Evolutionary conservation across 2,797 vertebrate genomes (phyloP).

Genomic region (Danio aesculapii): DNA sequence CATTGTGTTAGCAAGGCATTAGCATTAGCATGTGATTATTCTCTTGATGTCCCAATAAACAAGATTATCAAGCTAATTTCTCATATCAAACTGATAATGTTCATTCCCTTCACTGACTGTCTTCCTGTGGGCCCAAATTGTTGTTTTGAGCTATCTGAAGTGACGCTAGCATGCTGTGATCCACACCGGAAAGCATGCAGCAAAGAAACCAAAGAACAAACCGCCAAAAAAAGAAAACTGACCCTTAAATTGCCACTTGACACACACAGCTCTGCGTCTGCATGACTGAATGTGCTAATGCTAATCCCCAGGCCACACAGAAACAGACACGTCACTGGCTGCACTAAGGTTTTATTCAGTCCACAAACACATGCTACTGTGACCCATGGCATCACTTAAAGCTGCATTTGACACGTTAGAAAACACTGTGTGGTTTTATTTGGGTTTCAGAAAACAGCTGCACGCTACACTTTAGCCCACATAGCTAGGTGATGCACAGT

Average conservation of each 20-base stretch:
- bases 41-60: not conserved
- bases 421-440: not conserved
- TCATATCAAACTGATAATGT: constrained; percentile 13
- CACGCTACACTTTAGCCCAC: not conserved
- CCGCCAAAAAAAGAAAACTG: not conserved
- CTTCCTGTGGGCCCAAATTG: not conserved
- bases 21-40: too few species aligned
- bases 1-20: too few species aligned
- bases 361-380: not conserved
- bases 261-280: not conserved
- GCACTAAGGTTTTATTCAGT: not conserved
- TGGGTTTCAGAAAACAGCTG: not conserved
- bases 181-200: not conserved
- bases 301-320: not conserved
- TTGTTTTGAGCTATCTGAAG: not conserved
- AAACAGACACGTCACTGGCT: not conserved
- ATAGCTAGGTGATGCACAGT: not conserved
- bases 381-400: not conserved
- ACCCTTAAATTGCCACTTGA: not conserved
- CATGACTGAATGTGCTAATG: not conserved
- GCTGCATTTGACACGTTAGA: not conserved
- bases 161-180: not conserved
- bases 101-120: constrained; percentile 13
- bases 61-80: constrained; percentile 13
- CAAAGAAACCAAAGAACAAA: not conserved